Conservation (phyloP, 1,140 invertebrate genomes). For the Stegodyphus mimosarum region DNA sequence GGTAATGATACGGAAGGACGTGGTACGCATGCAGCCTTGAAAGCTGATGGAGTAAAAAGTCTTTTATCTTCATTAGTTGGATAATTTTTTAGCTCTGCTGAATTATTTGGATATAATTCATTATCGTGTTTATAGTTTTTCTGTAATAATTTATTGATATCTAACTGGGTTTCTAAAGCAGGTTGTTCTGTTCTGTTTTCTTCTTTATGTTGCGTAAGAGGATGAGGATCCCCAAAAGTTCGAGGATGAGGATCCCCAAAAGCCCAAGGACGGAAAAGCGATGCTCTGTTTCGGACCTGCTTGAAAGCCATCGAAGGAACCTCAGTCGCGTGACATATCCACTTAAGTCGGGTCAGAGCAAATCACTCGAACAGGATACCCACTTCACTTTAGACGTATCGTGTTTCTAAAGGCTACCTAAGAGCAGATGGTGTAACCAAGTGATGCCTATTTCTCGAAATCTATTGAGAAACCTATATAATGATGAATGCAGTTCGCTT, state of each 20-base stretch:
- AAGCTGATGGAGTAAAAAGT: not conserved
- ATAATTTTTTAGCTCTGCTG: not conserved
- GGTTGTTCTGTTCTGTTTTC: not conserved
- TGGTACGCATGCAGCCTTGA: not conserved
- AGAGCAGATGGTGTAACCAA: conserved; percentile 60
- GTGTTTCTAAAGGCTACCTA: conserved; percentile 48
- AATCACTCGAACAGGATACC: not conserved
- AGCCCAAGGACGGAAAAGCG: conserved; percentile 59
- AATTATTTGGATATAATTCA: not conserved
- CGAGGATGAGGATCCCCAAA: conserved; percentile 38
- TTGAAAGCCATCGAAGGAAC: conserved; percentile 56
- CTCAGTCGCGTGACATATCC: conserved; percentile 31
- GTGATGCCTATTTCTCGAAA: conserved; percentile 36
- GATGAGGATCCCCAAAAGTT: conserved; percentile 17
- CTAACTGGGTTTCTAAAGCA: not conserved
- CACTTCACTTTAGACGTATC: conserved; percentile 47
- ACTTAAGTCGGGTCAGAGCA: not conserved
- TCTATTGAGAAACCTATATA: conserved; percentile 35
- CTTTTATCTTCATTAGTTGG: not conserved
- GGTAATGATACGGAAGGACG: not conserved
- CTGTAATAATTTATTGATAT: not conserved
- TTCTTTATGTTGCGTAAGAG: not conserved
- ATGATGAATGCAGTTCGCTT: conserved; percentile 39
- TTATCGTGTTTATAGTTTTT: not conserved
- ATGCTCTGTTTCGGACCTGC: conserved; percentile 61